These are phyloP conservation scores for Todiramphus chloris DNA, from an alignment of 2,113 vertebrate genomes.

Conservation along the genomic window DNA sequence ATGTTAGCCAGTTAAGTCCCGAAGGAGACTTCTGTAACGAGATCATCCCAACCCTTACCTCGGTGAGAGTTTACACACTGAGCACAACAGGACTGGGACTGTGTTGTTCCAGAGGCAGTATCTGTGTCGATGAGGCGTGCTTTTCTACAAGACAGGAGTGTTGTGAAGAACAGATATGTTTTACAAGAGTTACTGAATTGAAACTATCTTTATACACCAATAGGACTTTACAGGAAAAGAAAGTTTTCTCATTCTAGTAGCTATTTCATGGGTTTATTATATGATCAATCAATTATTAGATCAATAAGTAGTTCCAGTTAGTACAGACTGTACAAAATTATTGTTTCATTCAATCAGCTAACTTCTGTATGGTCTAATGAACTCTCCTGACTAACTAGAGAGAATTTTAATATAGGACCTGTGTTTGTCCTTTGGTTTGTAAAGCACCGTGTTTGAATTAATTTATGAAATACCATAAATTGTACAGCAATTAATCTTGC, in stretches of 20 bases:
- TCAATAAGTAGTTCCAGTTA: not conserved
- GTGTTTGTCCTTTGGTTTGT: not conserved
- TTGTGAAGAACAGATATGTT: not conserved
- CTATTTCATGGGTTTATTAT: not conserved
- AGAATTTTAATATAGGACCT: not conserved
- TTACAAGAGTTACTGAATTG: not conserved
- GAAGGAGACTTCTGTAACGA: not conserved
- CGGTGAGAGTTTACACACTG: not conserved
- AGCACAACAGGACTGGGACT: not conserved
- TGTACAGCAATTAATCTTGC: not conserved
- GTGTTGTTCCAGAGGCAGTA: not conserved
- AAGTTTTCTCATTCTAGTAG: not conserved
- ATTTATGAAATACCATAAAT: not conserved
- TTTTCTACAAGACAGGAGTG: not conserved
- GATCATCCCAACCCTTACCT: not conserved
- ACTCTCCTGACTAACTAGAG: not conserved
- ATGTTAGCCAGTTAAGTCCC: not conserved
- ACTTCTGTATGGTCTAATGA: not conserved
- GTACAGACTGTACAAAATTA: not conserved
- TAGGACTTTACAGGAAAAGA: not conserved
- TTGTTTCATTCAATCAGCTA: not conserved
- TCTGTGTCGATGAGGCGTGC: not conserved
- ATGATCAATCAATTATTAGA: not conserved
- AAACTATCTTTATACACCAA: not conserved
- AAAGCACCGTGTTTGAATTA: not conserved